Base-by-base conservation (phyloP, 2,113 vertebrate genomes). In the Dicentrarchus labrax region DNA sequence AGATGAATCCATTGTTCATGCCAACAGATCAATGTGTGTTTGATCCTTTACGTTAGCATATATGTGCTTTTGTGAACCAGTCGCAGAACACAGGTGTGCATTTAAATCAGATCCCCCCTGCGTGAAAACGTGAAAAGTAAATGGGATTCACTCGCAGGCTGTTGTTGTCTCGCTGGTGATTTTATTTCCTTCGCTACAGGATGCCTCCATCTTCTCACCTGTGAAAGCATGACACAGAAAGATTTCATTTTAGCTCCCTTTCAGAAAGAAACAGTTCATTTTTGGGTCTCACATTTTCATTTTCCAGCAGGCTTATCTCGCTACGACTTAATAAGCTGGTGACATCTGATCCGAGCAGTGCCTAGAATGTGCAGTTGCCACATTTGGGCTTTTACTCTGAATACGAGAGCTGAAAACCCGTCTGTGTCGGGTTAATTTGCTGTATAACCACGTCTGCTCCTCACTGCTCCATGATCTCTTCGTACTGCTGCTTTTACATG, bases 321-420 rank as follows among this genome's bases (percentile, higher is more conserved):
- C 64, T 13, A 6, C 39, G 64, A 83, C 67, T 86, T 74, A 73
- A 86, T 86, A 74, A 73, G 67, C 64, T 0, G 10, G 51, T 62
- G 81, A 77, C 76, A 83, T 77, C 19, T 74, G 68, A 86, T 80
- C 57, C 53, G 7, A 0, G 5, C 79, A 5, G n/a, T 47, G 61
- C 21, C 57, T 66, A 17, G 38, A 78, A 48, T 43, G n/a, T 67
- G 15, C 39, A 59, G 7, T 30, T 22, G 12, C 21, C 51, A 56
- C 51, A 43, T 54, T 73, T 13, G 21, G 24, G 64, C 6, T 65
- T 77, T 81, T 72, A 68, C 76, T 78, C 65, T 60, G 53, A 78
- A 53, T 38, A 30, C 6, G 0, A 54, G 41, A 67, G 70, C 60
- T 43, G 80, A 30, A 66, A 78, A 72, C 60, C 30, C 17, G 38